A percentile compares a stretch with the other conserved stretches of the same genome.
phyloP scores from a whole-genome alignment of 2,113 vertebrate genomes.

The human (Homo sapiens) region DNA sequence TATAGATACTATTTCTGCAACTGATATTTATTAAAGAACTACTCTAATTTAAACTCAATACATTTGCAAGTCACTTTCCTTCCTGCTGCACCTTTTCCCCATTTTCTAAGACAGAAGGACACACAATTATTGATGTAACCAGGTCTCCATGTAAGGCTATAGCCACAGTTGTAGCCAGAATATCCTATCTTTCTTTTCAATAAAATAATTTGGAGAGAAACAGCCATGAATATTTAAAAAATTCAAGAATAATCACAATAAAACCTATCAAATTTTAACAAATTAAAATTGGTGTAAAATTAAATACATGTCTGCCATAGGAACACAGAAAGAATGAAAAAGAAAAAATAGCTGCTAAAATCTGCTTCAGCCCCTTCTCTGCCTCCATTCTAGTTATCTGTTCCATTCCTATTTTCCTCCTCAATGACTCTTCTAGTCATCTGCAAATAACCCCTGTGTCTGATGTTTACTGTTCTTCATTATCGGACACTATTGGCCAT shows the following conservation, averaged over 20 bases:
- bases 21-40: neutral
- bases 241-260: neutral
- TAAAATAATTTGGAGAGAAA: neutral
- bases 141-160: neutral
- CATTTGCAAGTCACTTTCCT: neutral
- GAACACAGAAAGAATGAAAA: neutral
- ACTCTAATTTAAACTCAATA: neutral
- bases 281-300: neutral
- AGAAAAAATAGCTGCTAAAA: neutral
- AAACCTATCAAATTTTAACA: neutral
- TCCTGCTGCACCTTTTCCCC: neutral
- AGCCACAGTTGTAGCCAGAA: too few species aligned
- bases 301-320: neutral
- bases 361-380: accelerated
- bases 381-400: neutral
- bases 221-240: neutral
- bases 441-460: neutral
- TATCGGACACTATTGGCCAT: too few species aligned
- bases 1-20: neutral
- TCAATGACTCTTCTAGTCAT: neutral
- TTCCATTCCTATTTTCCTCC: neutral
- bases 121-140: neutral
- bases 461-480: neutral
- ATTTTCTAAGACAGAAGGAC: neutral
- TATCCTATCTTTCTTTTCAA: neutral